Evolutionary conservation across 2,888 invertebrate genomes (phyloP).

Genomic region (Noctua pronuba): DNA sequence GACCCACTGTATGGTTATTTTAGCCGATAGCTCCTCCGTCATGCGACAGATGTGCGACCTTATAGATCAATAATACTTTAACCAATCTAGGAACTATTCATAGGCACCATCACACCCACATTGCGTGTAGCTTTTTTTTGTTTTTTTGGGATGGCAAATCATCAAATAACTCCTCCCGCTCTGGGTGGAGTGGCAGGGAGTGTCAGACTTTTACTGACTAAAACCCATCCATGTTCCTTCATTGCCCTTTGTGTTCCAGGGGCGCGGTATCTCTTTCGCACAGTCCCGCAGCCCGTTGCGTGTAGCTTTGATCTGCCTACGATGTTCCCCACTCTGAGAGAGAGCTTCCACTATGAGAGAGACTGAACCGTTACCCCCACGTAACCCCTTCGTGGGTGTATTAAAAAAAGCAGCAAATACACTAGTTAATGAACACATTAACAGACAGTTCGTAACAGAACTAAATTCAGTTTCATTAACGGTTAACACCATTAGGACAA

Average conservation of each 20-base stretch:
- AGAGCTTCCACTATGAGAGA: not conserved
- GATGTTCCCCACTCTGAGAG: not conserved
- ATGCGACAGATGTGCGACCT: no score
- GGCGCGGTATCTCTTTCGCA: no score
- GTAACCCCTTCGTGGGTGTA: not conserved
- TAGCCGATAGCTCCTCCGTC: no score
- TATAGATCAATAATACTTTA: not conserved
- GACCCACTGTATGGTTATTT: no score
- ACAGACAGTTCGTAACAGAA: conserved; percentile 37
- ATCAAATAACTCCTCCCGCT: no score
- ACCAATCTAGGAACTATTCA: not conserved
- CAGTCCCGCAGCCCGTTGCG: no score
- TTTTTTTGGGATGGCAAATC: no score
- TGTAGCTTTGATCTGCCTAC: not conserved
- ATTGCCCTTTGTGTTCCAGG: no score
- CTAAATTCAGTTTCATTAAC: conserved; percentile 63
- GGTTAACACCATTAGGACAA: conserved; percentile 53
- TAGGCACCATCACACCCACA: not conserved
- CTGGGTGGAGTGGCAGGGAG: no score
- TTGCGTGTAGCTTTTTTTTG: not conserved
- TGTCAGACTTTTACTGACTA: no score
- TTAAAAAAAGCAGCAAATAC: conserved; percentile 4
- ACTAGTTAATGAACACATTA: conserved; percentile 27
- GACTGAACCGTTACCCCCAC: not conserved
- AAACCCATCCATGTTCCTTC: no score